Evolutionary conservation across 2,113 vertebrate genomes (phyloP), one percentile per base, ranked within the genome.

Genomic region (Pipa parva): DNA sequence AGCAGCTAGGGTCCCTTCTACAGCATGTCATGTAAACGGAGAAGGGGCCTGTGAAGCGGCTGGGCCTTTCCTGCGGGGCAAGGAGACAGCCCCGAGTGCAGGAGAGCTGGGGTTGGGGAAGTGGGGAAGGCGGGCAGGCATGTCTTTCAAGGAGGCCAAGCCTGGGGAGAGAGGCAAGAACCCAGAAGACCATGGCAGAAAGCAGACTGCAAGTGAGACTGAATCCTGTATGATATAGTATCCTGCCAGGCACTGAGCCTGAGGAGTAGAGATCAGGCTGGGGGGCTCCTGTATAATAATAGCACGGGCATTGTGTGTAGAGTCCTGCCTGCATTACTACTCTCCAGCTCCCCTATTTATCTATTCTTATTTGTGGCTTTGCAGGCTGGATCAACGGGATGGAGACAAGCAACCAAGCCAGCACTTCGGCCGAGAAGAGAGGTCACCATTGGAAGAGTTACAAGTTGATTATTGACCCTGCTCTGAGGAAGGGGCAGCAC

Each of bases 381-480:
- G 75, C 89, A 97, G 95, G 91, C 92, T 85, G 95, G 93, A 89
- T 91, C 88, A 98, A 97, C 93, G 96, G 96, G 84, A 95, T 93
- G 92, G 95, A 97, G 85, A 90, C 89, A 86, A 91, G 87, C 78
- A 90, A 94, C 78, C 91, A 92, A 84, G 89, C 89, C 75, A 89
- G 93, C 86, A 89, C 89, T 83, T 92, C 95, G 81, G 92, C 86
- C 81, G 96, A 98, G 93, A 99, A 92, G 86, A 93, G 89, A 82
- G 93, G 87, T 82, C 93, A 96, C 92, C 94, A 99, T 81, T 97
- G 97, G 92, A 96, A 92, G 94, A 98, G 95, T 95, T 99, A 97
- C 91, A 98, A 98, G 94, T 94, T 99, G 95, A 94, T 99, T 77
- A 95, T 98, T 88, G 97, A 99, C 92, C 97, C 97, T 67, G 95